A percentile compares a stretch with the other conserved stretches of the same genome.
Evolutionary conservation across 2,888 invertebrate genomes (phyloP).

Genomic region (Ichneumoninae sp.): DNA sequence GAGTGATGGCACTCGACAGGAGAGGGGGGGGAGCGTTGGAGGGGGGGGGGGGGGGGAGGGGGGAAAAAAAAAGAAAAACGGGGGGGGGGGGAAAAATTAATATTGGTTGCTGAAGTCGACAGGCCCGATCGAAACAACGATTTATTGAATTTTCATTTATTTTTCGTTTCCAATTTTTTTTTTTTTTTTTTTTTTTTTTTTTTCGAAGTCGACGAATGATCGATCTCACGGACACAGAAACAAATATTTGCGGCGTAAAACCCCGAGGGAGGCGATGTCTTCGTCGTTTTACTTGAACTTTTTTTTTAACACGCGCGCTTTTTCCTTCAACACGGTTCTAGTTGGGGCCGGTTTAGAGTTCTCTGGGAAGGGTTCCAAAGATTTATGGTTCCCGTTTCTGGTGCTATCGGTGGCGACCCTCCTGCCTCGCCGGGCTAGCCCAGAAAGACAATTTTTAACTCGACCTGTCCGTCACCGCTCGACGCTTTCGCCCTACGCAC

Average conservation of each 20-base stretch:
- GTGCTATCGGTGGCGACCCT: conserved; percentile 4
- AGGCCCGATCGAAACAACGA: conserved; percentile 11
- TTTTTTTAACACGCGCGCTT: neutral
- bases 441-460: conserved; percentile 47
- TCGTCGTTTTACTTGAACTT: neutral
- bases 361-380: conserved; percentile 19
- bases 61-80: conserved; percentile 9
- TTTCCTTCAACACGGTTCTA: neutral
- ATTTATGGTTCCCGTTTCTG: conserved; percentile 42
- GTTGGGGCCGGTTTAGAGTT: conserved; percentile 1
- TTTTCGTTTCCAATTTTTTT: conserved; percentile 17
- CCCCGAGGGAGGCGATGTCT: neutral
- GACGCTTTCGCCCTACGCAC: conserved; percentile 8
- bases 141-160: conserved; percentile 43
- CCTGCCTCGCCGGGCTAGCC: neutral
- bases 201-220: conserved; percentile 29
- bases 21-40: neutral
- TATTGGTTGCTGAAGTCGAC: conserved; percentile 20
- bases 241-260: conserved; percentile 45
- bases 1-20: neutral
- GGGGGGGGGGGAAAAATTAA: conserved; percentile 35
- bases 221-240: conserved; percentile 11
- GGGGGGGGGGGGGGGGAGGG: neutral
- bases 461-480: conserved; percentile 15
- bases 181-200: neutral